Conservation (phyloP, 2,888 invertebrate species). For the Lapara coniferarum region DNA sequence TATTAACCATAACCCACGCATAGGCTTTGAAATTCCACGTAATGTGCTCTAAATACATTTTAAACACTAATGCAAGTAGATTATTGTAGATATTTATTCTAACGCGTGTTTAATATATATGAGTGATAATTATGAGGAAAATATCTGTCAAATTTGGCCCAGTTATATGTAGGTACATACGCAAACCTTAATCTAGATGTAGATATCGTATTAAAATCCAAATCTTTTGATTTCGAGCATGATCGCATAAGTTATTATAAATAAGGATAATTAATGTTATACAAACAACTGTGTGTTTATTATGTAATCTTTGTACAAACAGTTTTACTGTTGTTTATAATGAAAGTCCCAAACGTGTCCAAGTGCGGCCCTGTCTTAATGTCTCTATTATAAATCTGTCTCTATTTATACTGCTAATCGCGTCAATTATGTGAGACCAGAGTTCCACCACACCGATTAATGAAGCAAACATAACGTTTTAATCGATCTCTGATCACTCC, state of each 20-base stretch:
- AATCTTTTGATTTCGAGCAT: background rate
- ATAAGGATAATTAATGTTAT: too few relatives aligned
- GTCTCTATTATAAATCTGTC: constrained; percentile 50
- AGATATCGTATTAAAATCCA: background rate
- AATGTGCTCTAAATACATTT: background rate
- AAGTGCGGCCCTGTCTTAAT: constrained; percentile 38
- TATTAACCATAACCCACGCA: background rate
- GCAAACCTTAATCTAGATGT: background rate
- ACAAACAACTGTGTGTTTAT: too few relatives aligned
- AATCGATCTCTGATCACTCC: constrained; percentile 17
- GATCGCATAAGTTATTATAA: too few relatives aligned
- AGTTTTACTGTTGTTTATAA: too few relatives aligned
- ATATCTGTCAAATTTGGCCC: background rate
- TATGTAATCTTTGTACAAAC: too few relatives aligned
- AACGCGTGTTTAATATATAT: background rate
- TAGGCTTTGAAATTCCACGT: background rate
- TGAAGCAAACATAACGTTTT: constrained; percentile 25
- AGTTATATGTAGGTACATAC: background rate
- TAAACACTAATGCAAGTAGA: background rate
- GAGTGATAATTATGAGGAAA: background rate
- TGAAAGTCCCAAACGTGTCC: background rate
- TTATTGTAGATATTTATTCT: background rate
- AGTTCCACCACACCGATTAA: constrained; percentile 26
- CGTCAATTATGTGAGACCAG: constrained; percentile 32
- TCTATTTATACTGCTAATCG: constrained; percentile 37